Evolutionary conservation across 2,888 invertebrate genomes (phyloP), one percentile per base, ranked within the genome.

Genomic region (Pinctada fucata): DNA sequence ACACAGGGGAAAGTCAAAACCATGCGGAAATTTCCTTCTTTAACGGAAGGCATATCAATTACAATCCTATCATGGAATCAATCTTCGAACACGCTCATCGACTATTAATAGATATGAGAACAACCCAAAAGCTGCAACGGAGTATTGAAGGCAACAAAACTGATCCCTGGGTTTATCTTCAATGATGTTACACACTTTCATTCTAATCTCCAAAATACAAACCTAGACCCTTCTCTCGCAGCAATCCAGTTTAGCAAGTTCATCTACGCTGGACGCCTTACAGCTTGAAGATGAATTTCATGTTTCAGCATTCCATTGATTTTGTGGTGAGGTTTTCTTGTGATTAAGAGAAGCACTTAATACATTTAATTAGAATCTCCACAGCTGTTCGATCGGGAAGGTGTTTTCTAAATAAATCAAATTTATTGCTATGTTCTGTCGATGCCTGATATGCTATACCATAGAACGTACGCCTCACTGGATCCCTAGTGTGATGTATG

Each of bases 341-440:
- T 58, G 6, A 58, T 58, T 58, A 58, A 58, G 58, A 58, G 8
- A 58, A 6, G 58, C 58, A 58, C 58, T 58, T 58, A 10, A 58
- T 58, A 58, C 13, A 58, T 58, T 58, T 58, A 58, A 58, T 58
- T 58, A 58, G 58, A 58, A 58, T 13, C 13, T 58, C 58, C 13
- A 13, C 8, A 58, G 58, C 58, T 58, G 58, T 58, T 58, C 58
- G 58, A 58, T 58, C 58, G 58, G 6, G 58, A 58, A 58, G 58
- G 58, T 58, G 58, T 58, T 58, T 58, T 58, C 58, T 58, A 58
- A 58, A 58, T 58, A 58, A 58, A 58, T 58, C 58, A 58, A 58
- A 58, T 58, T 58, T 13, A 58, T 58, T 58, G 58, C 58, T 58
- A 13, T 58, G 13, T 31, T 58, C 58, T 58, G 58, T 58, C 58